These are phyloP conservation scores for Procambarus virginalis DNA, from an alignment of 1,140 invertebrate genomes.

Conservation along the genomic window DNA sequence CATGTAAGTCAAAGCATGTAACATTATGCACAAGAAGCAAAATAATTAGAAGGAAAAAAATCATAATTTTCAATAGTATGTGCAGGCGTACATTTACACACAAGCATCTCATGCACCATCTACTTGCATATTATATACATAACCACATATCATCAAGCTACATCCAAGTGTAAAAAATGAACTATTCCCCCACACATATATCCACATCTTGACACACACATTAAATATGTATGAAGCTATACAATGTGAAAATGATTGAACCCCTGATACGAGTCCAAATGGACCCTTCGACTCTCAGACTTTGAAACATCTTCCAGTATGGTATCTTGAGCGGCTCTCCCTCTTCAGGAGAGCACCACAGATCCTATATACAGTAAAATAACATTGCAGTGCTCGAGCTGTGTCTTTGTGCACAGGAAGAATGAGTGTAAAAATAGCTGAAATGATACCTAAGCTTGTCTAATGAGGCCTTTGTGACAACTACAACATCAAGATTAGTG, in stretches of 20 bases:
- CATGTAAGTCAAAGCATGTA: background rate
- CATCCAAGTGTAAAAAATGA: conserved; percentile 34
- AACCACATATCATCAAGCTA: conserved; percentile 3
- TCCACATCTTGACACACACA: conserved; percentile 17
- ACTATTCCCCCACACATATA: conserved; percentile 28
- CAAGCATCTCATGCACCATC: conserved; percentile 39
- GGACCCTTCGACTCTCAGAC: background rate
- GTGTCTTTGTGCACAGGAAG: conserved; percentile 41
- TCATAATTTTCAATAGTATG: conserved; percentile 19
- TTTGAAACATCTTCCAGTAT: conserved; percentile 7
- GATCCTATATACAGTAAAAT: conserved; percentile 39
- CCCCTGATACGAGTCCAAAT: background rate
- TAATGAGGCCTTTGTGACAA: background rate
- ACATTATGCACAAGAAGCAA: background rate
- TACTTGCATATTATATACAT: conserved; percentile 41
- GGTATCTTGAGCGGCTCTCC: conserved; percentile 37
- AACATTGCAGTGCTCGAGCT: conserved; percentile 43
- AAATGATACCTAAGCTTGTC: conserved; percentile 27
- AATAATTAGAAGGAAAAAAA: background rate
- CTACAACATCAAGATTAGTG: conserved; percentile 36
- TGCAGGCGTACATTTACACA: conserved; percentile 28
- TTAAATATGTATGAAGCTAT: conserved; percentile 19
- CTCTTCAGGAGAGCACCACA: conserved; percentile 25
- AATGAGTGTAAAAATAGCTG: conserved; percentile 31
- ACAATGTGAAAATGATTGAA: conserved; percentile 36